These are phyloP conservation scores for Nephrotoma guestfalica DNA, from an alignment of 2,888 invertebrate species.

Conservation along the genomic window DNA sequence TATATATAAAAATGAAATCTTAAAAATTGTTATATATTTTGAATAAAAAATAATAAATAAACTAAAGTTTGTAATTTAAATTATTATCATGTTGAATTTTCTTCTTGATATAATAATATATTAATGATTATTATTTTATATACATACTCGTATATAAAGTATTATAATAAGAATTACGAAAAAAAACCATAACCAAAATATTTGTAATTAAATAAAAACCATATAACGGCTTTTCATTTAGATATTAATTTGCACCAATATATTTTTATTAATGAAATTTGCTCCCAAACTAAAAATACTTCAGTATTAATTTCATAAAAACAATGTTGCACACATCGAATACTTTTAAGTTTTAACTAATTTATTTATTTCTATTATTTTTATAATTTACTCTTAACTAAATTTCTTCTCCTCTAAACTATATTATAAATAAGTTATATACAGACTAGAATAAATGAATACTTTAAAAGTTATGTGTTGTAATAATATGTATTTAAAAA, in stretches of 20 bases:
- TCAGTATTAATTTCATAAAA: not conserved
- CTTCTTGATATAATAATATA: not conserved
- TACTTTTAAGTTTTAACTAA: not conserved
- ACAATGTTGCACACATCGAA: not conserved
- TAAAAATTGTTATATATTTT: constrained; percentile 2
- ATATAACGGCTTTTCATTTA: not conserved
- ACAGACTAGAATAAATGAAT: not conserved
- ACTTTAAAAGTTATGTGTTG: not conserved
- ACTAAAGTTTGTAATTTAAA: not conserved
- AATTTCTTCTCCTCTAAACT: not conserved
- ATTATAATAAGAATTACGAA: not conserved
- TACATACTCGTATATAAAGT: not conserved
- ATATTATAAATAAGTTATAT: not conserved
- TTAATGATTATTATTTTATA: not conserved
- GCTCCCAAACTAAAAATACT: not conserved
- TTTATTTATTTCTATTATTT: not conserved
- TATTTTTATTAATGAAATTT: not conserved
- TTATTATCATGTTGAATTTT: not conserved
- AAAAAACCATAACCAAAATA: not conserved
- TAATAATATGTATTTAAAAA: not conserved
- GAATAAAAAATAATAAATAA: not conserved
- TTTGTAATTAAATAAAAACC: not conserved
- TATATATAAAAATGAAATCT: not conserved
- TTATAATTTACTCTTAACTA: not conserved
- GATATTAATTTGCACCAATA: not conserved